phyloP scores from a whole-genome alignment of 2,888 invertebrate genomes.

The Hemicrepidius hirtus region DNA sequence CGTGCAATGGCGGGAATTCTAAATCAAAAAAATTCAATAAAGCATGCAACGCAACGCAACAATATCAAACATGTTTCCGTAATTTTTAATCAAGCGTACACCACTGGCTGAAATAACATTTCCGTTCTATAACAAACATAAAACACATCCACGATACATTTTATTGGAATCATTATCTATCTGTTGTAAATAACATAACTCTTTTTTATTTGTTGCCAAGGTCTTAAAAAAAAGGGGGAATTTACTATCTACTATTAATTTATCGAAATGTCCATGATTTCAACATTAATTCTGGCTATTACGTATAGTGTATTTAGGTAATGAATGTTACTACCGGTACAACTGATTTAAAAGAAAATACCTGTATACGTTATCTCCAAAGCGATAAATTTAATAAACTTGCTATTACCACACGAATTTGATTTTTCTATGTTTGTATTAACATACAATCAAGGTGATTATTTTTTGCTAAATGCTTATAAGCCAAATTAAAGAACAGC shows the following conservation, averaged over 20 bases:
- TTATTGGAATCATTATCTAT: slow-evolving; percentile 17
- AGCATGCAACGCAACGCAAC: too few relatives aligned
- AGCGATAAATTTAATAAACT: too few relatives aligned
- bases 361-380: neutral
- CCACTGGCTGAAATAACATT: too few relatives aligned
- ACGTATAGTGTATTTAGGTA: slow-evolving; percentile 1
- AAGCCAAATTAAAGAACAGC: too few relatives aligned
- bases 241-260: slow-evolving; percentile 20
- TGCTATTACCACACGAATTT: too few relatives aligned
- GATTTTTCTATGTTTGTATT: too few relatives aligned
- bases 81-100: too few relatives aligned
- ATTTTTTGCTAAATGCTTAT: too few relatives aligned
- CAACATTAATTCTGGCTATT: slow-evolving; percentile 10
- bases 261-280: slow-evolving; percentile 15
- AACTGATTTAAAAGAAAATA: neutral
- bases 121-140: slow-evolving; percentile 4
- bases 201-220: slow-evolving; percentile 5
- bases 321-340: neutral
- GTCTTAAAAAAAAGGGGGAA: slow-evolving; percentile 12
- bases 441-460: too few relatives aligned
- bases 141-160: slow-evolving; percentile 7
- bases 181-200: neutral
- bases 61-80: too few relatives aligned
- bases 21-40: too few relatives aligned
- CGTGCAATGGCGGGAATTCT: too few relatives aligned